These are phyloP conservation scores for Lepidocolaptes lacrymiger DNA, from an alignment of 2,797 vertebrate genomes.

Conservation along the genomic window DNA sequence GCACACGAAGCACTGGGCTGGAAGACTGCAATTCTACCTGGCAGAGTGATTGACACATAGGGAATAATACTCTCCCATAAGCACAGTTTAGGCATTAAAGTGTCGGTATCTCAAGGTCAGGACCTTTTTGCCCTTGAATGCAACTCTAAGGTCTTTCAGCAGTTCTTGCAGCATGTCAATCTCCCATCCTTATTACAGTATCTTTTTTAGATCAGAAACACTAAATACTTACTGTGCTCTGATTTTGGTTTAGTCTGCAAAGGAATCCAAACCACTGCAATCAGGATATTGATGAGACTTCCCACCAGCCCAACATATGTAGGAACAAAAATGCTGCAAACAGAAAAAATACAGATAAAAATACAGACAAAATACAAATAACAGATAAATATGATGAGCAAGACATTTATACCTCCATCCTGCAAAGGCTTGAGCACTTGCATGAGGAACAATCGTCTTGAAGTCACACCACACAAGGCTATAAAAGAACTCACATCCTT, in stretches of 20 bases:
- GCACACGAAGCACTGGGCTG: neutral
- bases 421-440: neutral
- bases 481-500: neutral
- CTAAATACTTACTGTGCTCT: conserved; percentile 72
- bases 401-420: neutral
- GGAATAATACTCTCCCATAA: neutral
- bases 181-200: neutral
- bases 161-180: neutral
- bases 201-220: neutral
- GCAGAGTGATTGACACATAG: neutral
- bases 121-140: neutral
- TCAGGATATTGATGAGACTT: conserved; percentile 77
- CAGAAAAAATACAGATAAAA: neutral
- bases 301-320: conserved; percentile 76
- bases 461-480: neutral
- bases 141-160: neutral
- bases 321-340: conserved; percentile 81
- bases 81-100: neutral
- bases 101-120: neutral
- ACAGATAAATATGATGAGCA: neutral
- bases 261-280: conserved; percentile 87
- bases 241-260: conserved; percentile 78
- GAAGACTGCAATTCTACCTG: neutral
- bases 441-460: neutral
- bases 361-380: neutral